Percentiles rank a stretch among this genome's conserved stretches.
Evolutionary conservation across 1,140 invertebrate species (phyloP).

Genomic region (Agrypnia vestita): DNA sequence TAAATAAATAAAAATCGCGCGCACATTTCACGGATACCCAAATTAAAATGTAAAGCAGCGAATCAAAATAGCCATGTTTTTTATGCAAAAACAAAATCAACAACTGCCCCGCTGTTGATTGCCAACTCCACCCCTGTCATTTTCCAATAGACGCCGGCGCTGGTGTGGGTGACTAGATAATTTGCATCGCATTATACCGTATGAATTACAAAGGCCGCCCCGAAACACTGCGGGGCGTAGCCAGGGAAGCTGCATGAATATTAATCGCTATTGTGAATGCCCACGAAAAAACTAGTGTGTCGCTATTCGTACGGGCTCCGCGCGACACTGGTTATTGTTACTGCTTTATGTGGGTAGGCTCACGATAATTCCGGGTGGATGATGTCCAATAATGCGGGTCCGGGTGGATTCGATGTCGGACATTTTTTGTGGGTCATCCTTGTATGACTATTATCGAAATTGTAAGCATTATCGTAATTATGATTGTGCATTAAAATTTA

Average conservation of each 20-base stretch:
- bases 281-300: background rate
- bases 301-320: background rate
- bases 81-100: slow-evolving; percentile 29
- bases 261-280: slow-evolving; percentile 32
- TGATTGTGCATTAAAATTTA: no score
- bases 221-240: slow-evolving; percentile 23
- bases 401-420: no score
- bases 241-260: slow-evolving; percentile 27
- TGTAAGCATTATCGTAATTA: no score
- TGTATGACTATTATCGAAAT: no score
- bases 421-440: no score
- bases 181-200: slow-evolving; percentile 42
- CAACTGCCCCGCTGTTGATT: slow-evolving; percentile 27
- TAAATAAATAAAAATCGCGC: no score
- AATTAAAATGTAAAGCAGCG: no score
- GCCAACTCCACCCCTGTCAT: slow-evolving; percentile 18
- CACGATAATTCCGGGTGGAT: no score
- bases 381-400: no score
- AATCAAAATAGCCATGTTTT: background rate
- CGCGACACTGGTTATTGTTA: no score
- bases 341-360: no score
- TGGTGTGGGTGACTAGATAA: slow-evolving; percentile 11
- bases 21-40: no score
- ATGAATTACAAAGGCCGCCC: slow-evolving; percentile 41
- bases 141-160: slow-evolving; percentile 2